A percentile compares a stretch with the other conserved stretches of the same genome.
These are phyloP conservation scores for Garra rufa DNA, from an alignment of 2,113 vertebrate species.

Conservation along the genomic window DNA sequence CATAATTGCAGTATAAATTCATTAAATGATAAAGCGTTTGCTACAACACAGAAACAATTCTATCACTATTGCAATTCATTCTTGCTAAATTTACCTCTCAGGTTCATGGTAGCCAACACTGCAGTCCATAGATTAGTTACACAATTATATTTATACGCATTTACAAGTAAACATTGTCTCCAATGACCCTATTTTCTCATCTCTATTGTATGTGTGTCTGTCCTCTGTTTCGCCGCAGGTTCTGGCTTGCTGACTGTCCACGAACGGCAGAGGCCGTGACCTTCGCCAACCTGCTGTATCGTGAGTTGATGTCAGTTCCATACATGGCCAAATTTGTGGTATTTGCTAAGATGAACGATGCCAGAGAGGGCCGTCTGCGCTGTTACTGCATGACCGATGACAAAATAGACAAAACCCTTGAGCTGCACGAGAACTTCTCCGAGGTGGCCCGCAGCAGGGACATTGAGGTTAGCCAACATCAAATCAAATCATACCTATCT, in stretches of 20 bases:
- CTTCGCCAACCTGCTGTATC: conserved; percentile 92
- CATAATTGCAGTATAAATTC: background rate
- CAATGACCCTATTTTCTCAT: background rate
- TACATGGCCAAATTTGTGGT: conserved; percentile 99
- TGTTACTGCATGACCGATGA: conserved; percentile 99
- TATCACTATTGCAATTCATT: background rate
- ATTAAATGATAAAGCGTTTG: background rate
- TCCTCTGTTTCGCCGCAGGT: conserved; percentile 73
- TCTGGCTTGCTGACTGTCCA: conserved; percentile 96
- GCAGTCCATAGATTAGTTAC: background rate
- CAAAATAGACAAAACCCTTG: conserved; percentile 97
- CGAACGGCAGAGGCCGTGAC: conserved; percentile 92
- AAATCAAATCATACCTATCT: conserved; percentile 4
- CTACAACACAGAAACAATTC: background rate
- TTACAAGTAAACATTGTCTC: background rate
- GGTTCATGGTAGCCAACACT: background rate
- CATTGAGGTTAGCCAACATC: conserved; percentile 85
- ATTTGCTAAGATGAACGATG: conserved; percentile 97
- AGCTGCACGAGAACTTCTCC: conserved; percentile 95
- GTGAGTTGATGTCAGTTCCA: conserved; percentile 90
- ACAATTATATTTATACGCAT: background rate
- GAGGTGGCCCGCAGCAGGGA: conserved; percentile 97
- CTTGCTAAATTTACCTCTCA: background rate
- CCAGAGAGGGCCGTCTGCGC: conserved; percentile 90
- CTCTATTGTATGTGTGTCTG: background rate